phyloP scores from a whole-genome alignment of 2,113 vertebrate species.

The Turdus rufiventris region DNA sequence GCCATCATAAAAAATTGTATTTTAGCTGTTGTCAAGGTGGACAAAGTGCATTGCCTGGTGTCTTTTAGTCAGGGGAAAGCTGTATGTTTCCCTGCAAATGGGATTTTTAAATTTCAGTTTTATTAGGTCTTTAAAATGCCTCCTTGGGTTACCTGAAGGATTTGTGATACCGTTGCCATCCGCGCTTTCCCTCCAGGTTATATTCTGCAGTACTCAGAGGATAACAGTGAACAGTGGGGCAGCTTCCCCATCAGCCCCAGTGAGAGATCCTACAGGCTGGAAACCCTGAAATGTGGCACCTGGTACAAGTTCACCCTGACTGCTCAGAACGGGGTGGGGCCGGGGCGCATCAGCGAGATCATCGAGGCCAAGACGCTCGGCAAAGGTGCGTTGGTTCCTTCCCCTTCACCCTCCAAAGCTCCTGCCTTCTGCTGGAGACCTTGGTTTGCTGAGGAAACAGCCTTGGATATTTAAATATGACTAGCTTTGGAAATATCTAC shows the following conservation, averaged over 20 bases:
- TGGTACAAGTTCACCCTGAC: conserved; percentile 99
- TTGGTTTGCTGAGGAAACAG: neutral
- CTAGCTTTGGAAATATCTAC: neutral
- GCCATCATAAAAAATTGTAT: neutral
- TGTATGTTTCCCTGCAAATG: neutral
- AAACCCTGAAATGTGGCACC: conserved; percentile 94
- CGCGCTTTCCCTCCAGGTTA: conserved; percentile 76
- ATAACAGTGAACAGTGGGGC: conserved; percentile 98
- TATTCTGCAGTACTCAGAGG: conserved; percentile 95
- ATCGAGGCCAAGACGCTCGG: conserved; percentile 97
- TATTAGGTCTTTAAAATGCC: neutral
- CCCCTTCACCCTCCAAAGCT: neutral
- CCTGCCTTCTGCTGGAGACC: neutral
- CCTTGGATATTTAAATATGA: neutral
- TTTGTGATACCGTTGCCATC: neutral
- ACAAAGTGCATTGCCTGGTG: neutral
- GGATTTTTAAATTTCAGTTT: neutral
- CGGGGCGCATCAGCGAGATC: conserved; percentile 97
- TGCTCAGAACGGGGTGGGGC: conserved; percentile 96
- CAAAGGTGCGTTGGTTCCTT: conserved; percentile 78
- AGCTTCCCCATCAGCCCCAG: conserved; percentile 98
- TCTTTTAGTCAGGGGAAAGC: neutral
- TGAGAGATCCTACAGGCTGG: conserved; percentile 91
- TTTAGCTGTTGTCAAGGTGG: neutral
- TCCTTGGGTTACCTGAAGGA: neutral